Base-by-base conservation (phyloP, 2,888 invertebrate genomes). In the Drosophila nr. perissopoda region DNA sequence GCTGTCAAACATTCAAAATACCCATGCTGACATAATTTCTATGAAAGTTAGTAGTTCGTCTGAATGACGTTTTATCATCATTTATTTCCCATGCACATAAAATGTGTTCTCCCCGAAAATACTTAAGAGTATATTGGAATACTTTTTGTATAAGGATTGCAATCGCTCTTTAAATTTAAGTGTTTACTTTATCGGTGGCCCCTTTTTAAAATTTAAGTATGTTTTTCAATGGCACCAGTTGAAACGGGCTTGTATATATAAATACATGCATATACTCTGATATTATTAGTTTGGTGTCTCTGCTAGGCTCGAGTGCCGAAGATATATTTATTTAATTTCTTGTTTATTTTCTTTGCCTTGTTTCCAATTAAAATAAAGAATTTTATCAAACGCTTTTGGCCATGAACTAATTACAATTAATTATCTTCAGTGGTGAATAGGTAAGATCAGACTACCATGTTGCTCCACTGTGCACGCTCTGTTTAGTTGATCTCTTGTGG, bases 401-500 rank as follows among this genome's bases (percentile, higher is more conserved):
- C 21, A 4, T 25, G 4, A 45, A 8, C 13, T 4, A 51, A 29
- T n/a, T 29, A 18, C 6, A n/a, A 11, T 40, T 38, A n/a, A 40
- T 40, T 38, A 40, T 13, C 10, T 16, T 31, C 27, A n/a, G 27
- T 33, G 25, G 10, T 29, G 13, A 25, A 25, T 13, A 40, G 1
- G 5, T 10, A 3, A 0, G 25, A 27, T 16, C 34, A 2, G 27
- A 29, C 34, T 21, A 33, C 25, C 2, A 38, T 36, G 13, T 40
- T 42, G 31, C 21, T 13, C 25, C 45, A 52, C 25, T 36, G 51
- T 57, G 31, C 69, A 51, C 18, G 69, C 64, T 61, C n/a, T 49
- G 61, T 18, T 58, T 27, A 34, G 29, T 64, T 58, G 63, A 60
- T 69, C 63, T 60, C 18, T 57, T 68, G 40, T 36, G 52, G 13